phyloP scores from a whole-genome alignment of 2,113 vertebrate genomes.

The Microcebus ravelobensis region DNA sequence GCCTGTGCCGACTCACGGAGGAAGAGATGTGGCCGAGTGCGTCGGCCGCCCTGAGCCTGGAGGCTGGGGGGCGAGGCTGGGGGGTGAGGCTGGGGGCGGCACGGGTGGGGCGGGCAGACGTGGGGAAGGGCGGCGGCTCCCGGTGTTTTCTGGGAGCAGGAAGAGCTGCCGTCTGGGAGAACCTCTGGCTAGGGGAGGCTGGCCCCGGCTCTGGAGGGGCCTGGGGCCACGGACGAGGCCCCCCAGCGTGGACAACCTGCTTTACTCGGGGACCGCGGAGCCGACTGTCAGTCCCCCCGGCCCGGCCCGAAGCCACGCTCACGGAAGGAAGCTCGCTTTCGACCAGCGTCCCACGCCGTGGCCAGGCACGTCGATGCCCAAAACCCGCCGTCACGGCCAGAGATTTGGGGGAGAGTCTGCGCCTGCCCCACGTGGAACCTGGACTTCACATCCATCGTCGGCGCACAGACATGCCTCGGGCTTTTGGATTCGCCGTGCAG shows the following conservation, averaged over 20 bases:
- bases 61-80: accelerated
- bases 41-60: accelerated
- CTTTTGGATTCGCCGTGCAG: too few relatives aligned
- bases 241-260: accelerated
- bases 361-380: neutral
- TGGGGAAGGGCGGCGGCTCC: accelerated
- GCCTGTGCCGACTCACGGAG: neutral
- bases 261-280: too few relatives aligned
- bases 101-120: neutral
- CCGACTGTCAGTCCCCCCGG: neutral
- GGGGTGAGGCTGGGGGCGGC: accelerated
- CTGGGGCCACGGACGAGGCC: neutral
- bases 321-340: accelerated
- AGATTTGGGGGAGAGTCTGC: accelerated
- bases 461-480: accelerated
- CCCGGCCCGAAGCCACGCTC: too few relatives aligned
- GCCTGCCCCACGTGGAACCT: neutral
- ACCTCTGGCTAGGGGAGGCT: neutral
- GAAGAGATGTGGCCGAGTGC: accelerated
- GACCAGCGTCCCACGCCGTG: accelerated
- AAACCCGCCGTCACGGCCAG: neutral
- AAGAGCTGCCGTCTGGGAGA: accelerated
- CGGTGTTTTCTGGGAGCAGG: too few relatives aligned
- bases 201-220: neutral
- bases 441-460: neutral